Evolutionary conservation across 2,113 vertebrate species (phyloP).

Genomic region (Cichladusa arquata): DNA sequence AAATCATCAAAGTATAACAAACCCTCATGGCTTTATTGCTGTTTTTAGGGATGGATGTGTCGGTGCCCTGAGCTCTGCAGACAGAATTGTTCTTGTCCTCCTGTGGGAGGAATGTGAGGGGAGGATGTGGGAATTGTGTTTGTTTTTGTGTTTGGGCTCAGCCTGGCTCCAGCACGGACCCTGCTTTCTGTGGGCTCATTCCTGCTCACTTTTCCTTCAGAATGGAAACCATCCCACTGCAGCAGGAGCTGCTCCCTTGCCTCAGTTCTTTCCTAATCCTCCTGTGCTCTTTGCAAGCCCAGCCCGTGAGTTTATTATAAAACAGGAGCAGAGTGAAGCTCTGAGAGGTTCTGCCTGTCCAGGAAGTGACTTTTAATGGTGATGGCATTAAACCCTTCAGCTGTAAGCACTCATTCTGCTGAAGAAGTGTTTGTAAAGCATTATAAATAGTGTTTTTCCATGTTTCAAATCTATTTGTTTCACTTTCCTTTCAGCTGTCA

Average conservation of each 20-base stretch:
- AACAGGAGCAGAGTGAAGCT: neutral
- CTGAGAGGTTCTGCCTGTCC: neutral
- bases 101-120: neutral
- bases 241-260: neutral
- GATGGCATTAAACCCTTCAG: conserved; percentile 10
- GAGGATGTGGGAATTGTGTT: neutral
- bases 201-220: neutral
- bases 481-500: conserved; percentile 61
- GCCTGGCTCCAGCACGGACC: neutral
- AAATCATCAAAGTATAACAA: neutral
- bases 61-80: neutral
- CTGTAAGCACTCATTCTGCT: conserved; percentile 14
- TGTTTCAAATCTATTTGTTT: conserved; percentile 49
- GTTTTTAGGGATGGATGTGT: neutral
- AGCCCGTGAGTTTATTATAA: neutral
- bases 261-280: neutral
- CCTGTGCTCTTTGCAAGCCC: neutral
- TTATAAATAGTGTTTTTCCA: conserved; percentile 9
- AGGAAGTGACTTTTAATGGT: neutral
- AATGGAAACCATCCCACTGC: neutral
- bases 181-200: neutral
- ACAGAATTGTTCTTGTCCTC: neutral
- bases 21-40: neutral
- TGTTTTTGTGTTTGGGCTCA: neutral
- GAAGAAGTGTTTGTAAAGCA: conserved; percentile 30